phyloP scores from a whole-genome alignment of 2,797 vertebrate species.

The Neosalanx taihuensis region DNA sequence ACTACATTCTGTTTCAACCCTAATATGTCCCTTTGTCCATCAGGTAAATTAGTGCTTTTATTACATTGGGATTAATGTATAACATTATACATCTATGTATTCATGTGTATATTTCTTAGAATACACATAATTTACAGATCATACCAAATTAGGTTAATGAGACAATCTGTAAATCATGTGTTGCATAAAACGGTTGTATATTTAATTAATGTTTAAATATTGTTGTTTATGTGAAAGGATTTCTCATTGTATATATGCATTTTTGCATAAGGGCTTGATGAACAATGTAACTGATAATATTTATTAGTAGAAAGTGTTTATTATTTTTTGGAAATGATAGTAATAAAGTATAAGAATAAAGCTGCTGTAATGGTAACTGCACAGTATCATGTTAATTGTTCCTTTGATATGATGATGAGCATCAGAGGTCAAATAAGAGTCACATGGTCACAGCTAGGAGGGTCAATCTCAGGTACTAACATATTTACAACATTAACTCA shows the following conservation, averaged over 20 bases:
- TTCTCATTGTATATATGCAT: slow-evolving; percentile 27
- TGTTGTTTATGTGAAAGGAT: slow-evolving; percentile 26
- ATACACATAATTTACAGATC: slow-evolving; percentile 13
- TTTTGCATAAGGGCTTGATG: slow-evolving; percentile 64
- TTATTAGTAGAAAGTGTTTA: slow-evolving; percentile 33
- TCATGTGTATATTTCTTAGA: slow-evolving; percentile 22
- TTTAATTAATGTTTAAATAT: slow-evolving; percentile 42
- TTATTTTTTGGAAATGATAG: slow-evolving; percentile 19
- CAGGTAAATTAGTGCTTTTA: slow-evolving; percentile 15
- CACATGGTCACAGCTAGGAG: neutral
- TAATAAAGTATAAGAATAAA: slow-evolving; percentile 20
- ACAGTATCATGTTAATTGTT: slow-evolving; percentile 27
- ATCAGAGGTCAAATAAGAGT: slow-evolving; percentile 13
- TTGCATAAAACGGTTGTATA: slow-evolving; percentile 25
- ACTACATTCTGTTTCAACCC: slow-evolving; percentile 2
- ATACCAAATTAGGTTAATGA: slow-evolving; percentile 6
- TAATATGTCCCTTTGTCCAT: slow-evolving; percentile 1
- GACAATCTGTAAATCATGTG: slow-evolving; percentile 26
- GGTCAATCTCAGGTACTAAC: too few species aligned
- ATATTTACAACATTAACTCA: neutral
- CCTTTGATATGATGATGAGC: slow-evolving; percentile 19
- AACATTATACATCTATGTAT: slow-evolving; percentile 15
- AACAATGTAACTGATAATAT: slow-evolving; percentile 17
- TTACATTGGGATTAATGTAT: slow-evolving; percentile 25
- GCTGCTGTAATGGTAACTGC: slow-evolving; percentile 20